Evolutionary conservation across 2,113 vertebrate genomes (phyloP).

Genomic region (Alligator mississippiensis): DNA sequence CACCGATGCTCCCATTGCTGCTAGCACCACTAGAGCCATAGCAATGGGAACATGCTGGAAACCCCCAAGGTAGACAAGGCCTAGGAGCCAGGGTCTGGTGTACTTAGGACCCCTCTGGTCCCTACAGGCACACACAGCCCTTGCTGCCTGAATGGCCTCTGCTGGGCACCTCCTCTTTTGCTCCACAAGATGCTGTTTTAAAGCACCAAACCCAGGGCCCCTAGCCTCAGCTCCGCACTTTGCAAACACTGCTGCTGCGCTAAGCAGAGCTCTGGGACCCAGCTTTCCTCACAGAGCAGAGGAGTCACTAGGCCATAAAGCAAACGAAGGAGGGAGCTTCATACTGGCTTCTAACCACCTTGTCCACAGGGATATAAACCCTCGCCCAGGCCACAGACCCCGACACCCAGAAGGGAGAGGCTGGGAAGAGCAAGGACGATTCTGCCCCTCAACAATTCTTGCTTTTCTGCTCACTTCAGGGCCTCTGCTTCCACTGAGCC

Average conservation of each 20-base stretch:
- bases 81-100: neutral
- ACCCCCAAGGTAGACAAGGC: neutral
- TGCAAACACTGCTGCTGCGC: neutral
- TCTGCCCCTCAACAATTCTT: neutral
- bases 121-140: neutral
- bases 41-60: neutral
- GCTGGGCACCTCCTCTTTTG: neutral
- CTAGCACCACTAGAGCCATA: neutral
- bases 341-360: neutral
- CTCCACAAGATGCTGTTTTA: neutral
- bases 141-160: neutral
- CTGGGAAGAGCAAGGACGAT: neutral
- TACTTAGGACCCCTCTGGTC: neutral
- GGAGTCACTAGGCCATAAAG: too few relatives aligned
- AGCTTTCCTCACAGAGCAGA: neutral
- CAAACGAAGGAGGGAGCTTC: neutral
- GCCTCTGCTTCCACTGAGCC: neutral
- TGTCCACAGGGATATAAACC: neutral
- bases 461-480: neutral
- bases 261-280: neutral
- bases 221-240: neutral
- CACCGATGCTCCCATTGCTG: neutral
- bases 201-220: neutral
- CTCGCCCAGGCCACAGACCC: neutral
- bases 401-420: neutral